Evolutionary conservation across 1,140 invertebrate species (phyloP), one percentile per base, ranked within the genome.

Genomic region (Patella vulgata): DNA sequence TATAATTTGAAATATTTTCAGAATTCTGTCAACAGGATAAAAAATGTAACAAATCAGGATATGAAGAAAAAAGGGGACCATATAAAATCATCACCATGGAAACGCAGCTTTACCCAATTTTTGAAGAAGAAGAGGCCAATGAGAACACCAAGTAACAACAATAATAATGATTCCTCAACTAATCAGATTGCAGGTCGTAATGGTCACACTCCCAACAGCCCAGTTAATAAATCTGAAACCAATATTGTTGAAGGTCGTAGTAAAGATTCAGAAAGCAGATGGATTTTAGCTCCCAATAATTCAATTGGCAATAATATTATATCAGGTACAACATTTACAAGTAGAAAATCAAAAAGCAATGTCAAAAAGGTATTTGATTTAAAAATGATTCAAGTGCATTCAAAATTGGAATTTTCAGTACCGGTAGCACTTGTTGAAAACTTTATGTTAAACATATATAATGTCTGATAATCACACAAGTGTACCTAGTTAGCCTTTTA

Each of bases 71-170:
- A 70, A 64, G n/a, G n/a, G n/a, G 31, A 57, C 28, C 54, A 42
- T 57, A 54, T 65, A 27, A 76, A 76, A 66, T 70, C 52, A 52
- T 70, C 69, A 51, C 64, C 71, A 17, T 76, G 74, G 74, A 76
- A 71, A 66, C 66, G 69, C 67, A 71, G 74, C 59, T 74, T 76
- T 67, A 71, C 68, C 43, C 74, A 76, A 53, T 76, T 76, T 62
- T 63, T 76, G 48, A 71, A 66, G 62, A 66, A 73, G 47, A 74
- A 68, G 48, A 60, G 66, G 39, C 54, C 43, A 27, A 47, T 59
- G 53, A 57, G 63, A 71, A 46, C n/a, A 57, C 58, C 48, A 53
- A 65, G 54, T 63, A 73, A 68, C 63, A 69, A 68, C 63, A 74
- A 68, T 63, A 67, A 70, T 55, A 72, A 63, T 51, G 59, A 72